Evolutionary conservation across 2,113 vertebrate species (phyloP).

Genomic region (Urocolius indicus): DNA sequence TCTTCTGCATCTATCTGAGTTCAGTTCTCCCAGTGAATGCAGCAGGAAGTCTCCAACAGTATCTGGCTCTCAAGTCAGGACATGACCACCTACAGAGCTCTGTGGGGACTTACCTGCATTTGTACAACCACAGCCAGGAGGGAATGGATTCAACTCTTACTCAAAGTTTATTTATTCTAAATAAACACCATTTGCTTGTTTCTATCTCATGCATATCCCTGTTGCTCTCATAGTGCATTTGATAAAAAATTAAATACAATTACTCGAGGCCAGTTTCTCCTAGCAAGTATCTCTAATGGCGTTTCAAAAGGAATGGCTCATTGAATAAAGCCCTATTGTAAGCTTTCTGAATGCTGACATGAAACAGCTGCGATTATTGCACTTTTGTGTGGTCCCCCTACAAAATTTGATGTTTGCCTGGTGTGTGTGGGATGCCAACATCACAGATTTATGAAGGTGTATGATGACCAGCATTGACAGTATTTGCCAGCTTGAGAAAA

Average conservation of each 20-base stretch:
- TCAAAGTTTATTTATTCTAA: constrained; percentile 35
- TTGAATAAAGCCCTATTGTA: constrained; percentile 36
- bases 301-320: constrained; percentile 41
- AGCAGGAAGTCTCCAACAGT: neutral
- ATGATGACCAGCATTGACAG: neutral
- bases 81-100: neutral
- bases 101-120: neutral
- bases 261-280: constrained; percentile 23
- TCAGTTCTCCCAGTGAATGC: rapidly evolving
- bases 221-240: neutral
- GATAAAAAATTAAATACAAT: constrained; percentile 52
- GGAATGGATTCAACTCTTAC: neutral
- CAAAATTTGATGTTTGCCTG: constrained; percentile 51
- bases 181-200: constrained; percentile 21
- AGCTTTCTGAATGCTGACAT: constrained; percentile 22
- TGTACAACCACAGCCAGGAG: neutral
- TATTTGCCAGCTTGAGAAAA: constrained; percentile 31
- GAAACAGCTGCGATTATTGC: constrained; percentile 46
- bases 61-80: neutral
- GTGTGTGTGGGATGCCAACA: constrained; percentile 1
- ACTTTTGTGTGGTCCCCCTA: constrained; percentile 19
- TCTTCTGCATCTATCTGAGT: neutral
- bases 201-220: constrained; percentile 16
- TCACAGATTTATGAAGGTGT: neutral
- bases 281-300: neutral